Conservation (phyloP, 2,113 vertebrate species). For the Typhlomys cinereus region DNA sequence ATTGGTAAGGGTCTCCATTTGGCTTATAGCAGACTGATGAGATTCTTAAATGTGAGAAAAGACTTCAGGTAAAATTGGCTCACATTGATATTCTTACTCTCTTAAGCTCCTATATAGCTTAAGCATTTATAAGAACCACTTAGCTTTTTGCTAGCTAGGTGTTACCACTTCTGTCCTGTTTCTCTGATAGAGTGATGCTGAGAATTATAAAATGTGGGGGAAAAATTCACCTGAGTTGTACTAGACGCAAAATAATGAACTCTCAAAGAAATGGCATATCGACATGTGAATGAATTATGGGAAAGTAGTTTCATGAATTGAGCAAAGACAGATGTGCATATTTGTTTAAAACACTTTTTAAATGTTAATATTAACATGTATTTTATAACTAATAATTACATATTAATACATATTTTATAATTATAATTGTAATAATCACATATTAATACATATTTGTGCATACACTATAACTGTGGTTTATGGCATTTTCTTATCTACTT, state of each 20-base stretch:
- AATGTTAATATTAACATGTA: too few relatives aligned
- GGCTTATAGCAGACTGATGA: not conserved
- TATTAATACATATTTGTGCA: too few relatives aligned
- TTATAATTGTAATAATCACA: too few relatives aligned
- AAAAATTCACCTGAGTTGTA: not conserved
- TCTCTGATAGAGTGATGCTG: not conserved
- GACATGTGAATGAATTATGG: not conserved
- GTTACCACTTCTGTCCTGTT: not conserved
- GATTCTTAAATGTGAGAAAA: not conserved
- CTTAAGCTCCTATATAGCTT: not conserved
- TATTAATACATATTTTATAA: too few relatives aligned
- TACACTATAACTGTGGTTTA: too few relatives aligned
- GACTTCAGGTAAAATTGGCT: not conserved
- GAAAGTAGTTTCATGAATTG: not conserved
- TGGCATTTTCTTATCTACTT: too few relatives aligned
- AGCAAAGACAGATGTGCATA: not conserved
- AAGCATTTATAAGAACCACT: not conserved
- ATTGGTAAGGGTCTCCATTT: not conserved
- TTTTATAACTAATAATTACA: too few relatives aligned
- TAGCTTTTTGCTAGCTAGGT: conserved; percentile 2
- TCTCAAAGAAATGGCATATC: not conserved
- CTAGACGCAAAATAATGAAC: not conserved
- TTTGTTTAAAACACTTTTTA: too few relatives aligned
- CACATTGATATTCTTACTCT: not conserved
- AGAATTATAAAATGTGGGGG: conserved; percentile 42